Conservation (phyloP, 1,140 invertebrate species). For the Palaemon carinicauda region DNA sequence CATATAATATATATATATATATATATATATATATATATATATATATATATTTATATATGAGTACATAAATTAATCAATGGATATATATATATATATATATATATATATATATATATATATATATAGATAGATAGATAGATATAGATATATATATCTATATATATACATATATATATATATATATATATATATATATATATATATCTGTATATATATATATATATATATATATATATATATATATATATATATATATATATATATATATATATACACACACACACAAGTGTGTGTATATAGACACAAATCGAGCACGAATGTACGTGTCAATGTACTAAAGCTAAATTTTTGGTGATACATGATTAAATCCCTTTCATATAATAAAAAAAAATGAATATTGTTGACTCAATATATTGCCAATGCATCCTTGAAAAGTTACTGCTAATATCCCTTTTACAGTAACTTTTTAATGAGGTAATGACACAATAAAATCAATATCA, state of each 20-base stretch:
- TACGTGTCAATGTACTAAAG: too few relatives aligned
- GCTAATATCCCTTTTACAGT: too few relatives aligned
- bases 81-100: not conserved
- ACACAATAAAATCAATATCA: too few relatives aligned
- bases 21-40: not conserved
- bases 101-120: not conserved
- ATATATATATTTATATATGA: not conserved
- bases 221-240: not conserved
- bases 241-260: not conserved
- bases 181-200: not conserved
- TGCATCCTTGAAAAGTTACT: too few relatives aligned
- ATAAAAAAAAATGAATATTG: too few relatives aligned
- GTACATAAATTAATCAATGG: not conserved
- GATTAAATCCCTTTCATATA: too few relatives aligned
- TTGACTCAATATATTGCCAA: too few relatives aligned
- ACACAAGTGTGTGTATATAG: too few relatives aligned
- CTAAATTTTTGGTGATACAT: too few relatives aligned
- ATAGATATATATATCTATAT: not conserved
- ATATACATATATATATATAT: not conserved
- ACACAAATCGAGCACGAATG: too few relatives aligned
- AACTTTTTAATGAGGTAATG: too few relatives aligned
- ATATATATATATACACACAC: not conserved
- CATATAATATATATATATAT: not conserved
- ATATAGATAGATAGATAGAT: not conserved
- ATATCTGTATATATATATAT: not conserved